Percentiles rank a stretch among this genome's conserved stretches.
Conservation (phyloP, 2,113 vertebrate species). For the Notothenia coriiceps region DNA sequence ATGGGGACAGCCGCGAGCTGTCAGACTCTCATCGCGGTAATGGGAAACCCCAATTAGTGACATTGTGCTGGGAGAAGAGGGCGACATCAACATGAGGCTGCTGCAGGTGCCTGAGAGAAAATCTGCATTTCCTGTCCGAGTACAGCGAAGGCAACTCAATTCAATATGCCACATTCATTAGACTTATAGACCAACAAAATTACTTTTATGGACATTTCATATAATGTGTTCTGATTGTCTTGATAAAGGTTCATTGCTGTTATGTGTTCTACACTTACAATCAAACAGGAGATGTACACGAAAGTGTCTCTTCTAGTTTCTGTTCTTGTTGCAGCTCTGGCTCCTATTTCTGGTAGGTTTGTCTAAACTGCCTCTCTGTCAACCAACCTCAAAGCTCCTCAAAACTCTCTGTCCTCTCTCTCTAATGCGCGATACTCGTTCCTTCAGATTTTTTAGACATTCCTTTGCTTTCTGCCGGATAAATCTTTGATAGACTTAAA, state of each 20-base stretch:
- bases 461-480: slow-evolving; percentile 47
- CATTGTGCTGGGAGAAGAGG: slow-evolving; percentile 19
- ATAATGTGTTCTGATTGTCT: not conserved
- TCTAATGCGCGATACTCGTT: slow-evolving; percentile 25
- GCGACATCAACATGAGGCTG: not conserved
- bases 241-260: not conserved
- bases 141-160: not conserved
- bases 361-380: not conserved
- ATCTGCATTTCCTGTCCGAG: not conserved
- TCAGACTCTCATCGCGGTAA: slow-evolving; percentile 44
- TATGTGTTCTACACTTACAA: no score
- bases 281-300: not conserved
- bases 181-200: not conserved
- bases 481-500: slow-evolving; percentile 62
- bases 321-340: not conserved
- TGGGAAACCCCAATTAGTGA: slow-evolving; percentile 56
- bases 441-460: slow-evolving; percentile 33
- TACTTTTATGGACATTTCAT: not conserved
- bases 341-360: not conserved
- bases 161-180: not conserved
- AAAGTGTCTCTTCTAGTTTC: not conserved
- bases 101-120: slow-evolving; percentile 16
- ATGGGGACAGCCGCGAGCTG: slow-evolving; percentile 17
- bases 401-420: slow-evolving; percentile 14
- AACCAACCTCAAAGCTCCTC: not conserved